Conservation (phyloP, 2,888 invertebrate genomes). For the Eumerus sabulonum region DNA sequence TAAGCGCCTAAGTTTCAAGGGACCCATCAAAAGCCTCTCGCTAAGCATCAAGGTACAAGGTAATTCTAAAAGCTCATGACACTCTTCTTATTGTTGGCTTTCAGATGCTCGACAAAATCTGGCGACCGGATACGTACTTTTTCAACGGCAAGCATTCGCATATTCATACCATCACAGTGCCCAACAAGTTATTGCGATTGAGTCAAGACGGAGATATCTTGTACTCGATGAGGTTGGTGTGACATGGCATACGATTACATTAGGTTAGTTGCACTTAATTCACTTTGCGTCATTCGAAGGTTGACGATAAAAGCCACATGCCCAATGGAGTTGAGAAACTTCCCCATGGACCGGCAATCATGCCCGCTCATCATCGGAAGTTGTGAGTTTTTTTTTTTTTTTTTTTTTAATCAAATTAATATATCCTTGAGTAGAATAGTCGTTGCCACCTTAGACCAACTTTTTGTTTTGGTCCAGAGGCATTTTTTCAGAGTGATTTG, state of each 20-base stretch:
- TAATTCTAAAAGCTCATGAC: slow-evolving; percentile 6
- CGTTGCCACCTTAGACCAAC: no score
- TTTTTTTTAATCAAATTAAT: no score
- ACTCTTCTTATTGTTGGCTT: slow-evolving; percentile 32
- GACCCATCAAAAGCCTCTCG: slow-evolving; percentile 91
- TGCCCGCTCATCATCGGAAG: slow-evolving; percentile 95
- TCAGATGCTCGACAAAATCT: slow-evolving; percentile 94
- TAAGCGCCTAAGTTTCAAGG: slow-evolving; percentile 89
- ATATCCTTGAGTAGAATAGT: no score
- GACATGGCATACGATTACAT: slow-evolving; percentile 20
- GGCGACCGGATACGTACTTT: slow-evolving; percentile 98
- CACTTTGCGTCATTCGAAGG: slow-evolving; percentile 78
- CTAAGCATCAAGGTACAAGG: slow-evolving; percentile 86
- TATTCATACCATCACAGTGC: slow-evolving; percentile 96
- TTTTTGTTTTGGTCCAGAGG: no score
- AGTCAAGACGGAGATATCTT: slow-evolving; percentile 94
- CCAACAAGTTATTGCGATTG: slow-evolving; percentile 94
- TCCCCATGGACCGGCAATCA: slow-evolving; percentile 96
- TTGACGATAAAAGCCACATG: slow-evolving; percentile 96
- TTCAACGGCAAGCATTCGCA: slow-evolving; percentile 97
- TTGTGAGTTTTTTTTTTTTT: slow-evolving; percentile 89
- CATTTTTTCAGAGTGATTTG: no score
- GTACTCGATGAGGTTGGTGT: slow-evolving; percentile 92
- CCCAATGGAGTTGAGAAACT: slow-evolving; percentile 94
- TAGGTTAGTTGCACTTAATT: slow-evolving; percentile 37